These are phyloP conservation scores for Microcebus jonahi DNA, from an alignment of 2,113 vertebrate genomes.

Conservation along the genomic window DNA sequence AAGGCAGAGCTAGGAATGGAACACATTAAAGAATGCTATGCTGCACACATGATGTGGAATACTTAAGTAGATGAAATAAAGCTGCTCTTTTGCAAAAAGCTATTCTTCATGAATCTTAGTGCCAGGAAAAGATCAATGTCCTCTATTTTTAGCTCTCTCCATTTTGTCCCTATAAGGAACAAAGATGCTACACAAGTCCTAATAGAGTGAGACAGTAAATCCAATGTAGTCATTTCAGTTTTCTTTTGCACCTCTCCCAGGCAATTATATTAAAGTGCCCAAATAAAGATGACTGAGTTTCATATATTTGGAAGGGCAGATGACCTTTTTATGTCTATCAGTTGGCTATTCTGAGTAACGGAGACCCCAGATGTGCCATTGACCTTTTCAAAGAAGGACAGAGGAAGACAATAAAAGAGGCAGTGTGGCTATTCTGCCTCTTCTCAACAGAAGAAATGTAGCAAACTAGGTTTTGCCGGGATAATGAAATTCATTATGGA, in stretches of 20 bases:
- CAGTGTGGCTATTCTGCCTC: neutral
- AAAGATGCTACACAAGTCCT: slow-evolving; percentile 65
- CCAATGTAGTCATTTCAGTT: slow-evolving; percentile 54
- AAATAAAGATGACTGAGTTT: slow-evolving; percentile 73
- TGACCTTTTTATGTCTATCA: slow-evolving; percentile 63
- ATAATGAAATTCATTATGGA: slow-evolving; percentile 57
- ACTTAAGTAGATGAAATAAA: slow-evolving; percentile 72
- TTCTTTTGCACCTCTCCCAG: slow-evolving; percentile 63
- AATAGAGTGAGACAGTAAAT: slow-evolving; percentile 62
- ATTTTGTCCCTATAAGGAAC: slow-evolving; percentile 65
- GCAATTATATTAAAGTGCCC: slow-evolving; percentile 64
- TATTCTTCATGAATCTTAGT: slow-evolving; percentile 60
- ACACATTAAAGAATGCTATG: slow-evolving; percentile 57
- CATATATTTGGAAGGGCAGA: slow-evolving; percentile 53
- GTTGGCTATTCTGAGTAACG: slow-evolving; percentile 45
- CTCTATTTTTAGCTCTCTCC: slow-evolving; percentile 60
- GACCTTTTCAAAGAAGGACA: slow-evolving; percentile 55
- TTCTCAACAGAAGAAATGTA: slow-evolving; percentile 15
- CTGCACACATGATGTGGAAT: slow-evolving; percentile 63
- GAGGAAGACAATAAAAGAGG: slow-evolving; percentile 50
- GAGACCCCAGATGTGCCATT: slow-evolving; percentile 50
- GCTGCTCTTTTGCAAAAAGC: slow-evolving; percentile 59
- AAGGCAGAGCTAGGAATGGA: slow-evolving; percentile 57
- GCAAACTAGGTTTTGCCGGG: slow-evolving; percentile 39
- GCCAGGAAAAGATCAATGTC: slow-evolving; percentile 65